A percentile compares a stretch with the other conserved stretches of the same genome.
Evolutionary conservation across 2,797 vertebrate genomes (phyloP).

Genomic region (Crocidura indochinensis): DNA sequence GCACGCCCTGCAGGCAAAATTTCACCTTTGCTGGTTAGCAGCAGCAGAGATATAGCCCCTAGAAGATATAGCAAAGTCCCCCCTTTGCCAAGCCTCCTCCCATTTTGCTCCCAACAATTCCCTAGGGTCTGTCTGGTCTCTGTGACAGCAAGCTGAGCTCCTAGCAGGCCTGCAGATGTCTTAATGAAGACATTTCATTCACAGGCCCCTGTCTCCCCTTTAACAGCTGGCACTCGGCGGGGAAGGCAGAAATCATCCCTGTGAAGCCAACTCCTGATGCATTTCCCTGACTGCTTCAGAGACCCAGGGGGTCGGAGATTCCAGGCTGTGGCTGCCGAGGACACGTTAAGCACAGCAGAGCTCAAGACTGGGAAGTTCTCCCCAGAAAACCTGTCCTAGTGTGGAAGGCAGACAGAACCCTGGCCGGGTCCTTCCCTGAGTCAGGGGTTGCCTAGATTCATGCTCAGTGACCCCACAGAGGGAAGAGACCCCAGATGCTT

Average conservation of each 20-base stretch:
- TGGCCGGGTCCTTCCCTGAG: too few species aligned
- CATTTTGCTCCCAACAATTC: background rate
- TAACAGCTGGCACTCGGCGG: conserved; percentile 62
- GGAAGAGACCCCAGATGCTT: too few species aligned
- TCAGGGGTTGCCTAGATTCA: too few species aligned
- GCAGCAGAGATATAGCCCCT: too few species aligned
- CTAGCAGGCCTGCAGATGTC: conserved; percentile 55
- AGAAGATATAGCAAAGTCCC: too few species aligned
- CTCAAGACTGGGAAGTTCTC: background rate
- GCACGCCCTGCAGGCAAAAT: background rate
- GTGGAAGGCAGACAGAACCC: too few species aligned
- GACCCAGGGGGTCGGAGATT: conserved; percentile 37
- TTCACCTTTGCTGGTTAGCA: background rate
- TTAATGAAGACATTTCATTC: conserved; percentile 57
- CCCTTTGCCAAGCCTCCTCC: background rate
- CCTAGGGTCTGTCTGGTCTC: background rate
- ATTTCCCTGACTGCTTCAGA: conserved; percentile 46
- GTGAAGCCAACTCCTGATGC: conserved; percentile 40
- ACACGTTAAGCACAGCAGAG: background rate
- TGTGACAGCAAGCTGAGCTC: conserved; percentile 7
- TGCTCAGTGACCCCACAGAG: too few species aligned
- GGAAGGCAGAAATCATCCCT: conserved; percentile 38
- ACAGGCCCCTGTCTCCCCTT: conserved; percentile 45
- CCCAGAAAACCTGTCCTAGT: too few species aligned
- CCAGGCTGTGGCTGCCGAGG: background rate